Evolutionary conservation across 2,888 invertebrate genomes (phyloP), one percentile per base, ranked within the genome.

Genomic region (Drosophila mayaguana): DNA sequence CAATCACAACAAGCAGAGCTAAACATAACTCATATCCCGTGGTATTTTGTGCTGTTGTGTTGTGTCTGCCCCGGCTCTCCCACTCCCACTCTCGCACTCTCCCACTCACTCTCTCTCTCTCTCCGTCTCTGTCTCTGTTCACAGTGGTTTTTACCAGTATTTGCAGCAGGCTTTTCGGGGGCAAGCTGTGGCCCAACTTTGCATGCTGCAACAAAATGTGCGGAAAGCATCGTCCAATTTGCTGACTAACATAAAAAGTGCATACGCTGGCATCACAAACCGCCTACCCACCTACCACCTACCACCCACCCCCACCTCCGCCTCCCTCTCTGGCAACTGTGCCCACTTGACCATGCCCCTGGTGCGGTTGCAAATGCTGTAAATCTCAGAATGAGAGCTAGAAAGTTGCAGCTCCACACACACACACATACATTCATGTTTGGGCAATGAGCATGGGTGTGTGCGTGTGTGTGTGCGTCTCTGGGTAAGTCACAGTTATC

Each of bases 191-290:
- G 42, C 48, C 36, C 64, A 63, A 56, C 55, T 60, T 66, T 46
- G 48, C 50, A 60, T 56, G 65, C 11, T 65, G 65, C 70, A 74
- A 71, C 66, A 75, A 78, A 78, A 72, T 78, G 82, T 78, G 75
- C 65, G 82, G 80, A 72, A 81, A 84, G 84, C 69, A 67, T 63
- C 68, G 63, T 72, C 81, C 64, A 81, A 84, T 81, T 84, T 78
- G 75, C 81, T 72, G 79, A 75, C 82, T 78, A 62, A 67, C 75
- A 80, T 65, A 69, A 78, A 80, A 78, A 72, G 66, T 69, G 78
- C 81, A 80, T 63, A 80, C 73, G 77, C 57, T 61, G 70, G 62
- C 56, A 42, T 8, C 28, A 14, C 53, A 22, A 28, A 20, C 51
- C 56, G 20, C 16, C 16, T 28, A 20, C 43, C 51, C 46, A 22